Base-by-base conservation (phyloP, 2,797 vertebrate genomes). In the Apogon hyalosoma region DNA sequence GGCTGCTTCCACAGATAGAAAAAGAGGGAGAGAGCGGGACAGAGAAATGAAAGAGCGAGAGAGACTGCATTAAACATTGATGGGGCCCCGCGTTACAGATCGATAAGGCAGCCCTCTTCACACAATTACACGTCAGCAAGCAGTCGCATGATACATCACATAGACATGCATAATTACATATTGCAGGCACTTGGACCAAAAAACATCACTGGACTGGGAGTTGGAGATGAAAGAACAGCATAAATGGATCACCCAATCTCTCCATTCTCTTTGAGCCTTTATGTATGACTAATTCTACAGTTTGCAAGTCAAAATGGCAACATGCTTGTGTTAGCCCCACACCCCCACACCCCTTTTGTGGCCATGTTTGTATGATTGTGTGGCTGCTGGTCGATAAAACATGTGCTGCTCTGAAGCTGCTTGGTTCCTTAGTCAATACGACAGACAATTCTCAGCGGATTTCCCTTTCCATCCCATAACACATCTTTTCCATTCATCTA, bases 1-100 rank as follows among this genome's bases (percentile, higher is more conserved):
- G 79, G 82, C 82, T 84, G 85, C 76, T 91, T 92, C 86, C 79
- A 89, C 79, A 79, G 79, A 91, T 73, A 77, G 68, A 68, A 64
- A 53, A 59, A 36, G 58, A 40, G 74, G 19, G 59, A 24, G 50
- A 28, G 68, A 59, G 73, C n/a, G 56, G 49, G 65, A 48, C 70
- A 58, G 62, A 68, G 60, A 65, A 76, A 84, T 79, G 81, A 83
- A 72, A 58, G 77, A 79, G 74, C 24, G 51, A 85, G 88, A 82
- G 88, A 77, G 89, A 90, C 88, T 80, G 78, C 92, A 94, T 94
- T 93, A 93, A 94, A 93, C 88, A 94, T 94, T 94, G 91, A 94
- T 90, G 86, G 80, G 88, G 81, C 77, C 87, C 57, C 43, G 85
- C 71, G 63, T 83, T 79, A 58, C 68, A 51, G 88, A 93, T 94